These are phyloP conservation scores for Coregonus ussuriensis DNA, from an alignment of 2,797 vertebrate species.

Conservation along the genomic window DNA sequence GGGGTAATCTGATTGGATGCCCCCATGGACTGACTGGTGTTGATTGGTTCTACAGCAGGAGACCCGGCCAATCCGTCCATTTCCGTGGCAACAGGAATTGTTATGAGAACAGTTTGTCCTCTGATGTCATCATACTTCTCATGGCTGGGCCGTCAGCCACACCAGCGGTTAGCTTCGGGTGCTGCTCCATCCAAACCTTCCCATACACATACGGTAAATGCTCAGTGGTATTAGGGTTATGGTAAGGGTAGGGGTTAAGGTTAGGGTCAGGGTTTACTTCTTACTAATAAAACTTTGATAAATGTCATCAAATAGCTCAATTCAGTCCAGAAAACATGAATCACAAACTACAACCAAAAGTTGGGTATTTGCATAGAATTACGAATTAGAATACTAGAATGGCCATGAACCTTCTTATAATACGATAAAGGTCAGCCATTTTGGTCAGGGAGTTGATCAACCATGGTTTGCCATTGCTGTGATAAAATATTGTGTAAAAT, in stretches of 20 bases:
- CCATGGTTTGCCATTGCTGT: too few relatives aligned
- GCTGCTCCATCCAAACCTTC: not conserved
- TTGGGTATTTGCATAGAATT: conserved; percentile 12
- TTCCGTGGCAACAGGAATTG: conserved; percentile 67
- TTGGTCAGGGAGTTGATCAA: too few relatives aligned
- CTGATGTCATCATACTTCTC: conserved; percentile 70
- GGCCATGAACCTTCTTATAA: too few relatives aligned
- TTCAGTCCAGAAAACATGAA: not conserved
- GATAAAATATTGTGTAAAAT: too few relatives aligned
- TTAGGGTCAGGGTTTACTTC: not conserved
- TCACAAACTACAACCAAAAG: conserved; percentile 7
- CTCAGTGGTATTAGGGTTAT: not conserved
- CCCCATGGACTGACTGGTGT: conserved; percentile 20
- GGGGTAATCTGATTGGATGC: conserved; percentile 28
- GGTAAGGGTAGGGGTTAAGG: too few relatives aligned
- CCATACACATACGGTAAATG: not conserved
- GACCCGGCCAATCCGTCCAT: conserved; percentile 40
- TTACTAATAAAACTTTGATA: not conserved
- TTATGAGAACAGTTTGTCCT: conserved; percentile 76
- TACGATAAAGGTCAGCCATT: too few relatives aligned
- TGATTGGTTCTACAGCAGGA: conserved; percentile 42
- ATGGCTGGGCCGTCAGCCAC: conserved; percentile 54
- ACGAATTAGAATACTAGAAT: too few relatives aligned
- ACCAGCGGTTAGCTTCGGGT: conserved; percentile 29
- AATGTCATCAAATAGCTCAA: not conserved